Percentiles rank a stretch among this genome's conserved stretches.
phyloP scores from a whole-genome alignment of 2,888 invertebrate species.

The Melinopterus prodromus region DNA sequence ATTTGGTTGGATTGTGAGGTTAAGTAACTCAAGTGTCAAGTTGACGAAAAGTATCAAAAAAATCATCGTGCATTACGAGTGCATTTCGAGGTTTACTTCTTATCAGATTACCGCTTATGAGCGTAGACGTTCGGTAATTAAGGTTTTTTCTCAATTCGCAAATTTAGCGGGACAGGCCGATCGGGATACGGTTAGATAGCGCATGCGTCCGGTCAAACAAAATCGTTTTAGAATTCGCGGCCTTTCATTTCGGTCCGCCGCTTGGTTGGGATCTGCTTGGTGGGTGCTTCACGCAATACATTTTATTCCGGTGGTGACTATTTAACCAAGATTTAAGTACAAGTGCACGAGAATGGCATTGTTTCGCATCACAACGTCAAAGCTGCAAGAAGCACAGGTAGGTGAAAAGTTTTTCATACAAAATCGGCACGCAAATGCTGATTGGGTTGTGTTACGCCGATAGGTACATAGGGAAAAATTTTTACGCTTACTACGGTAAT shows the following conservation, averaged over 20 bases:
- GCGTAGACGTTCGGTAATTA: neutral
- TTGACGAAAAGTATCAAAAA: neutral
- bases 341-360: constrained; percentile 67
- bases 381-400: constrained; percentile 71
- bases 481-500: neutral
- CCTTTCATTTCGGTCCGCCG: constrained; percentile 42
- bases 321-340: constrained; percentile 28
- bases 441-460: neutral
- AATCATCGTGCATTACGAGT: neutral
- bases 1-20: neutral
- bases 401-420: constrained; percentile 37
- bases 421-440: neutral
- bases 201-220: constrained; percentile 35
- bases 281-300: constrained; percentile 32
- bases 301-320: constrained; percentile 30
- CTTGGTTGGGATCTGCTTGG: constrained; percentile 34
- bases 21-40: neutral
- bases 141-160: constrained; percentile 9
- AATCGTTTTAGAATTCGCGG: constrained; percentile 36
- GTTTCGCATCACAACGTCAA: constrained; percentile 71
- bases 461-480: neutral
- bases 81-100: neutral
- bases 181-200: constrained; percentile 17
- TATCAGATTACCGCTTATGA: neutral
- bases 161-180: constrained; percentile 9